Base-by-base conservation (phyloP, 2,888 invertebrate species). In the Hydrotaea diabolus region DNA sequence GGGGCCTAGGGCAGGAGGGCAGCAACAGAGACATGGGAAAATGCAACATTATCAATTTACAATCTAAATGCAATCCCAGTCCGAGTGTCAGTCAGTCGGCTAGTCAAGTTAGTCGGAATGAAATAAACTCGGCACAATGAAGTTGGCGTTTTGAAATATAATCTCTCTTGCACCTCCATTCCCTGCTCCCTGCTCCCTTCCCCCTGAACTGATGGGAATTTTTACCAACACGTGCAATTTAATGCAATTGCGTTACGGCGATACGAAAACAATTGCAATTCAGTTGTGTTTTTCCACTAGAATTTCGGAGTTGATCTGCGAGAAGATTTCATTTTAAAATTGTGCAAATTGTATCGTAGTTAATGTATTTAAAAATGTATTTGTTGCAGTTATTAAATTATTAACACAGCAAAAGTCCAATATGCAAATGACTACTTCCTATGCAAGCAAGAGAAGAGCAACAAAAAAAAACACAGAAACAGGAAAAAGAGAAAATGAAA, bases 381-480 rank as follows among this genome's bases (percentile, higher is more conserved):
- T 62, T 62, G 66, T 19, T 43, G 39, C 66, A 1, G 17, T 69
- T 69, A 69, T 69, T 69, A 43, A 69, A 69, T 69, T 69, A 69
- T 69, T 69, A 69, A 69, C 69, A 69, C 69, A 69, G 7, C 7
- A 46, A 15, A 43, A 3, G 66, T 69, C 4, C 23, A 69, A 69
- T 69, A 69, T 69, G 69, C 69, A 66, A 43, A 43, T 43, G 66
- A 17, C 39, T 39, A 39, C 66, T 36, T 64, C 23, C 62, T 31
- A n/a, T 49, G 15, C 49, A 4, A 49, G 7, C 15, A 2, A 59
- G 23, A 21, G 26, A 59, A 26, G 23, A n/a, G 26, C 15, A 59
- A 26, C 59, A 26, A 26, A 21, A 26, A 59, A 23, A 9, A 26
- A 59, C 39, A 39, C 9, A 9, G 9, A 39, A 39, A n/a, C 36